phyloP scores from a whole-genome alignment of 2,888 invertebrate genomes.

The Toxonevra muliebris region DNA sequence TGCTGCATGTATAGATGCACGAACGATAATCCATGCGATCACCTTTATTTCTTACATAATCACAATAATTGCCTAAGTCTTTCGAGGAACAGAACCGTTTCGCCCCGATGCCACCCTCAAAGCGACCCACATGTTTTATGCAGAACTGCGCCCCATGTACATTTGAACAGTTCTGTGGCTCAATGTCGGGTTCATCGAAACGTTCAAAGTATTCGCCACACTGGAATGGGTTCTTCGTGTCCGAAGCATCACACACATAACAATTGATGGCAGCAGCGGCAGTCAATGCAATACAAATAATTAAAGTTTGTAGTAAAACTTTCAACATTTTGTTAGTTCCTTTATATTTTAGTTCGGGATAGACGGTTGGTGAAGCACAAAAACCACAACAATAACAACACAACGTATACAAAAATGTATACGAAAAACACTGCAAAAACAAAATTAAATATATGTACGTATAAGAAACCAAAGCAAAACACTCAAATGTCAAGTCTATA shows the following conservation, averaged over 20 bases:
- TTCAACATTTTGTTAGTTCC: conserved; percentile 23
- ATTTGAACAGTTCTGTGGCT: conserved; percentile 76
- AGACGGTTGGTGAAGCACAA: neutral
- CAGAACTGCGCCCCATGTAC: conserved; percentile 90
- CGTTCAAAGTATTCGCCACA: conserved; percentile 82
- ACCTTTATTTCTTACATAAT: conserved; percentile 86
- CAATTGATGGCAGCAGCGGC: conserved; percentile 76
- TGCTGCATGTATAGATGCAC: conserved; percentile 85
- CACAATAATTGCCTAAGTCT: conserved; percentile 89
- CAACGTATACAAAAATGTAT: neutral
- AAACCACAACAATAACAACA: conserved; percentile 13
- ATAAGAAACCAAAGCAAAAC: conserved; percentile 38
- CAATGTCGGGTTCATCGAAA: conserved; percentile 72
- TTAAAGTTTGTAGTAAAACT: conserved; percentile 36
- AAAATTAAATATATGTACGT: neutral
- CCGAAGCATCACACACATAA: conserved; percentile 89
- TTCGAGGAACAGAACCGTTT: conserved; percentile 87
- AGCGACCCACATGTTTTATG: conserved; percentile 92
- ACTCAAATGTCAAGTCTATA: conserved; percentile 57
- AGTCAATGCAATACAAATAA: conserved; percentile 37
- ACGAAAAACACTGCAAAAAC: neutral
- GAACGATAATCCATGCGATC: conserved; percentile 85
- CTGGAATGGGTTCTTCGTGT: conserved; percentile 79
- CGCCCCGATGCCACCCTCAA: conserved; percentile 90
- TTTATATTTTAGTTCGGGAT: conserved; percentile 3